Evolutionary conservation across 2,113 vertebrate genomes (phyloP).

Genomic region (Micronycteris hirsuta): DNA sequence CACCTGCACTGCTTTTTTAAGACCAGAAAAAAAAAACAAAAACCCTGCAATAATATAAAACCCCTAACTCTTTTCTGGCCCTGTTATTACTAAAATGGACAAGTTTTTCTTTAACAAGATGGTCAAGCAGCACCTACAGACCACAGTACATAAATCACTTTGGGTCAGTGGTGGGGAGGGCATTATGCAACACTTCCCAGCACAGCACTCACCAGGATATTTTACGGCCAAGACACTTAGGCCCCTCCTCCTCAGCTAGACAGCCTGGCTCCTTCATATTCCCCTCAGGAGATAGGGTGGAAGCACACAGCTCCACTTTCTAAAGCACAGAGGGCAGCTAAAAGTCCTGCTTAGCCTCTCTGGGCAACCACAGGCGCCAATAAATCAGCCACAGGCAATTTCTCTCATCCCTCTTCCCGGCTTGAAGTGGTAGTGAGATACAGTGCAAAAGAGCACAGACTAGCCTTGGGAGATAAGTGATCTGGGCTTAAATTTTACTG

Average conservation of each 20-base stretch:
- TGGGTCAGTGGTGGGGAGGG: conserved; percentile 46
- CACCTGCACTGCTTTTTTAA: conserved; percentile 50
- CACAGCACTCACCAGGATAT: conserved; percentile 50
- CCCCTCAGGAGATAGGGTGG: conserved; percentile 74
- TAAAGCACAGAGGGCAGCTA: conserved; percentile 64
- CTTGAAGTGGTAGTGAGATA: conserved; percentile 50
- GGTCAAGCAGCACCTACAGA: conserved; percentile 46
- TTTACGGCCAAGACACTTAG: conserved; percentile 62
- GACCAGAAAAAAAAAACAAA: neutral
- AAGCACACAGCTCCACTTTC: conserved; percentile 64
- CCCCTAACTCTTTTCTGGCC: conserved; percentile 8
- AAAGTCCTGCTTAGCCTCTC: conserved; percentile 69
- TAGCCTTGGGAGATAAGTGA: conserved; percentile 42
- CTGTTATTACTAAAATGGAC: conserved; percentile 35
- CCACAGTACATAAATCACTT: conserved; percentile 62
- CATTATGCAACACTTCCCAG: conserved; percentile 73
- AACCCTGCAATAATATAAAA: neutral
- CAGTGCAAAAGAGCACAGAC: conserved; percentile 22
- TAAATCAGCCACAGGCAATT: conserved; percentile 73
- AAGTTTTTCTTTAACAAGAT: conserved; percentile 51
- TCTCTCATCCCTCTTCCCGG: conserved; percentile 58
- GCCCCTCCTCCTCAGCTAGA: conserved; percentile 73
- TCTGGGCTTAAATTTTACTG: conserved; percentile 6
- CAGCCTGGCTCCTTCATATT: conserved; percentile 72
- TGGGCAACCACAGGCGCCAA: conserved; percentile 77